These are phyloP conservation scores for Drosophila emarginata DNA, from an alignment of 2,888 invertebrate species.

Conservation along the genomic window DNA sequence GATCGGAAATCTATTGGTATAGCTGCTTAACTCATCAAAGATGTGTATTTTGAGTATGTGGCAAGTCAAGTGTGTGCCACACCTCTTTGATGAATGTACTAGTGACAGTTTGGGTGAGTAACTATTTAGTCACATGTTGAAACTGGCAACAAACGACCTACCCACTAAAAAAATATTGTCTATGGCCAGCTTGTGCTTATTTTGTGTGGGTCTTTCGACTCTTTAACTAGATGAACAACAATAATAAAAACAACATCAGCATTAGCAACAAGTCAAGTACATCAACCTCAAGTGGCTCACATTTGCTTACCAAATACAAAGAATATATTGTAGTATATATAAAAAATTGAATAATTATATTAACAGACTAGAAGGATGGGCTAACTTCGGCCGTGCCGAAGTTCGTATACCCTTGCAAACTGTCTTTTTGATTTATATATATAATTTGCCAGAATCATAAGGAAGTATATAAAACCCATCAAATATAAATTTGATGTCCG, in stretches of 20 bases:
- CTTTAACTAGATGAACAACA: slow-evolving; percentile 8
- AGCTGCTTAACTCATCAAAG: too few species aligned
- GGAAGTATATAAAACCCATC: too few species aligned
- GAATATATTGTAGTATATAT: slow-evolving; percentile 7
- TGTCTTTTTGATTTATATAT: too few species aligned
- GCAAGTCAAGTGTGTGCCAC: slow-evolving; percentile 27
- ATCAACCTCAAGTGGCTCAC: slow-evolving; percentile 50
- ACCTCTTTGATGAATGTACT: slow-evolving; percentile 26
- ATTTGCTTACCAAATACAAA: slow-evolving; percentile 42
- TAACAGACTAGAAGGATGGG: too few species aligned
- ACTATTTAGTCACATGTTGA: slow-evolving; percentile 32
- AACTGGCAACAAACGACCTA: slow-evolving; percentile 27
- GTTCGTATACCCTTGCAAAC: too few species aligned
- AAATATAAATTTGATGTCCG: slow-evolving; percentile 47
- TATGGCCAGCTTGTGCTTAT: slow-evolving; percentile 28
- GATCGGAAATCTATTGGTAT: too few species aligned
- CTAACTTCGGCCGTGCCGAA: too few species aligned
- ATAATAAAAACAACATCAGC: slow-evolving; percentile 18
- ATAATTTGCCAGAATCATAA: too few species aligned
- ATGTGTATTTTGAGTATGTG: not conserved
- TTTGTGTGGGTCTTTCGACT: slow-evolving; percentile 35
- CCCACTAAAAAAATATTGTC: slow-evolving; percentile 59
- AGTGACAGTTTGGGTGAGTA: slow-evolving; percentile 18
- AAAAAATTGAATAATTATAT: slow-evolving; percentile 51
- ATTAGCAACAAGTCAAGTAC: slow-evolving; percentile 39